Evolutionary conservation across 2,113 vertebrate species (phyloP).

Genomic region (Silurus meridionalis): DNA sequence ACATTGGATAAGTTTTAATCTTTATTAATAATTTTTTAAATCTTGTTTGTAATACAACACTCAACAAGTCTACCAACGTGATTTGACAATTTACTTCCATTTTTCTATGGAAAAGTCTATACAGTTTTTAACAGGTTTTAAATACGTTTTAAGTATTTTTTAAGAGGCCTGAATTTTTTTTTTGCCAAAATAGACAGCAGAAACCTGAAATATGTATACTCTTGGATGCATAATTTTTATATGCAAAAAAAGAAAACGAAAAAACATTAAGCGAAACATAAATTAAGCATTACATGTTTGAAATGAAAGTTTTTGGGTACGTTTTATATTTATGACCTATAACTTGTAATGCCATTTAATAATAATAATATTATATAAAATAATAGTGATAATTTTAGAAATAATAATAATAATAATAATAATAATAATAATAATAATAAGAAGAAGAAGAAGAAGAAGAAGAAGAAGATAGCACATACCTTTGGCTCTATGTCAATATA

Average conservation of each 20-base stretch:
- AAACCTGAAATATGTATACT: too few relatives aligned
- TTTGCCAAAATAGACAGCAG: too few relatives aligned
- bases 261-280: neutral
- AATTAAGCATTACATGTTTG: neutral
- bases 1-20: too few relatives aligned
- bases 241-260: too few relatives aligned
- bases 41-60: neutral
- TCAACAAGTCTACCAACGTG: neutral
- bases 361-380: neutral
- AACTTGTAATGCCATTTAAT: neutral
- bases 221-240: too few relatives aligned
- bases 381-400: neutral
- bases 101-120: neutral
- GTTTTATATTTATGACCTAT: too few relatives aligned
- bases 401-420: conserved; percentile 10
- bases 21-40: neutral
- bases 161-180: too few relatives aligned
- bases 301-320: neutral
- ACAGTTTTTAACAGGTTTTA: neutral
- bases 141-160: neutral
- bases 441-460: too few relatives aligned
- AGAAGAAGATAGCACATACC: neutral
- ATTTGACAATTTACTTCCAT: neutral
- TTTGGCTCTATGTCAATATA: neutral
- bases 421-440: neutral